These are phyloP conservation scores for Takifugu bimaculatus DNA, from an alignment of 2,113 vertebrate genomes.

Conservation along the genomic window DNA sequence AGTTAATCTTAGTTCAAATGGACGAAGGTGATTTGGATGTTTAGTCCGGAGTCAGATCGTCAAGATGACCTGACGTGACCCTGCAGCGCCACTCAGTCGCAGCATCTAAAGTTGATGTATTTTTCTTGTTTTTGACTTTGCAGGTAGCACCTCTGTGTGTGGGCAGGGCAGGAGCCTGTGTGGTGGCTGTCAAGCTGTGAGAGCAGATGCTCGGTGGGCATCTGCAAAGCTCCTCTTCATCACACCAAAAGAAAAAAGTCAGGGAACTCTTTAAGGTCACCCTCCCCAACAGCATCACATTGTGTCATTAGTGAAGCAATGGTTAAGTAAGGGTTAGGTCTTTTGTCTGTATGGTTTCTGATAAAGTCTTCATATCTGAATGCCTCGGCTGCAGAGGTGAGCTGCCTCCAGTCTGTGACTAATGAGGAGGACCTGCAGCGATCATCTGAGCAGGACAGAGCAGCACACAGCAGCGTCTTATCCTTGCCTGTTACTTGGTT, in stretches of 20 bases:
- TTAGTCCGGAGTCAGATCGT: too few relatives aligned
- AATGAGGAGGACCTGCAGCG: slow-evolving; percentile 17
- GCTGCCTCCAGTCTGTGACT: not conserved
- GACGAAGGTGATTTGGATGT: too few relatives aligned
- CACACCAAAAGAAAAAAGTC: not conserved
- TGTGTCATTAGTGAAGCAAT: not conserved
- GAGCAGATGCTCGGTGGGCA: too few relatives aligned
- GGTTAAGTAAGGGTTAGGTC: not conserved
- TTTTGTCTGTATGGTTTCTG: not conserved
- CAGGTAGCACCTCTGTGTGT: slow-evolving; percentile 93
- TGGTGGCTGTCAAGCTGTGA: slow-evolving; percentile 91
- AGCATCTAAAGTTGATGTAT: not conserved
- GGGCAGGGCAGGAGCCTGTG: slow-evolving; percentile 92
- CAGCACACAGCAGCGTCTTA: slow-evolving; percentile 12
- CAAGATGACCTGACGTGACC: too few relatives aligned
- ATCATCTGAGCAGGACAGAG: slow-evolving; percentile 37
- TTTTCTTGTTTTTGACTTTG: slow-evolving; percentile 13
- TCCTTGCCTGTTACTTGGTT: slow-evolving; percentile 24
- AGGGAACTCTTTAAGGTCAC: too few relatives aligned
- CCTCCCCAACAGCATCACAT: too few relatives aligned
- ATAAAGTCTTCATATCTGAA: slow-evolving; percentile 11
- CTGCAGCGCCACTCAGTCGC: too few relatives aligned
- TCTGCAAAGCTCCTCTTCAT: not conserved
- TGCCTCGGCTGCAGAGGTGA: slow-evolving; percentile 11
- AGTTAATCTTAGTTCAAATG: too few relatives aligned